Evolutionary conservation across 1,140 invertebrate species (phyloP).

Genomic region (Temnothorax longispinosus): DNA sequence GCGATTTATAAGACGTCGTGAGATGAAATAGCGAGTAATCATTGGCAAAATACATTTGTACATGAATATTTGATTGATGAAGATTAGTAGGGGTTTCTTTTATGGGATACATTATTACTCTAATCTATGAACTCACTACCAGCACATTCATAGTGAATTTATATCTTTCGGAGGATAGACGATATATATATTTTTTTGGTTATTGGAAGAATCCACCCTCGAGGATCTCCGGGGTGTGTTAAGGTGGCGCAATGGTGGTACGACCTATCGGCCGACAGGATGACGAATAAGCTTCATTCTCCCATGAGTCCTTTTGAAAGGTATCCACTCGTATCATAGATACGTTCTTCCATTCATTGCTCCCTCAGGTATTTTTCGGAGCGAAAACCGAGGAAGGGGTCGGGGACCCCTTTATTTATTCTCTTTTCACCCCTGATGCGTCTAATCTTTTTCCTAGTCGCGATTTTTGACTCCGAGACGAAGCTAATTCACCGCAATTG

Average conservation of each 20-base stretch:
- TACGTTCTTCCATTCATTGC: conserved; percentile 46
- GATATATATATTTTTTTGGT: conserved; percentile 41
- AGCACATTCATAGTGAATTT: conserved; percentile 44
- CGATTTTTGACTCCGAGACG: conserved; percentile 7
- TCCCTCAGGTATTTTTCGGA: conserved; percentile 15
- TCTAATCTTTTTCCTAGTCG: conserved; percentile 37
- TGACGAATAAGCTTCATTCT: conserved; percentile 70
- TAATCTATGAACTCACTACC: not conserved
- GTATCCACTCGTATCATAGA: conserved; percentile 38
- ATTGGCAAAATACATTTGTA: not conserved
- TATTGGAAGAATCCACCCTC: conserved; percentile 63
- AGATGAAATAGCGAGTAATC: not conserved
- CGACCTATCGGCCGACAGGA: conserved; percentile 64
- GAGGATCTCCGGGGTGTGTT: conserved; percentile 52
- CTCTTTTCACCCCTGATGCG: not conserved
- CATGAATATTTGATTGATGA: conserved; percentile 49
- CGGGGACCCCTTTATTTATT: conserved; percentile 21
- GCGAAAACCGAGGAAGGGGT: conserved; percentile 9
- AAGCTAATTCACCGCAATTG: not conserved
- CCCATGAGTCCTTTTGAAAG: conserved; percentile 34
- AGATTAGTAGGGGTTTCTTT: not conserved
- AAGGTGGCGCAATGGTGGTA: conserved; percentile 55
- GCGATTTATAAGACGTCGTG: not conserved
- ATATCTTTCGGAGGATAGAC: conserved; percentile 49
- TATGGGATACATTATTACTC: not conserved